Conservation (phyloP, 2,888 invertebrate species). For the Drosophila colorata region DNA sequence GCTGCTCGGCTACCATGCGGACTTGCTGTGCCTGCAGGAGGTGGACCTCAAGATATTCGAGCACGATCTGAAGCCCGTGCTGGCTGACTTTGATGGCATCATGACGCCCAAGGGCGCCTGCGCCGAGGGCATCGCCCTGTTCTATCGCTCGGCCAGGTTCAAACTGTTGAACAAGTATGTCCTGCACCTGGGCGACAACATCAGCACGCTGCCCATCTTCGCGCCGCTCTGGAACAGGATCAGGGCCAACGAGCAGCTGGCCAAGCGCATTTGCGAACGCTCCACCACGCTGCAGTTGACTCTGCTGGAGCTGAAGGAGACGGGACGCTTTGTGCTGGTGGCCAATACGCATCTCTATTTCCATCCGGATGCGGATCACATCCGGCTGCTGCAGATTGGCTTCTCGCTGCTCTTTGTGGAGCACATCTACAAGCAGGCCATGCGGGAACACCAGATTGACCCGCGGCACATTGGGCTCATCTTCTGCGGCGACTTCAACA, state of each 20-base stretch:
- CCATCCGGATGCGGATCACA: slow-evolving; percentile 95
- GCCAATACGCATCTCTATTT: slow-evolving; percentile 98
- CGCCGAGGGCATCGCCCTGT: slow-evolving; percentile 93
- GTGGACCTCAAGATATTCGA: slow-evolving; percentile 93
- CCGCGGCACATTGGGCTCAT: slow-evolving; percentile 88
- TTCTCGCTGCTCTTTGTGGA: slow-evolving; percentile 90
- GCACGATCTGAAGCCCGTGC: slow-evolving; percentile 88
- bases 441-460: slow-evolving; percentile 66
- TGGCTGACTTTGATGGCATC: slow-evolving; percentile 87
- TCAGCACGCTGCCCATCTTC: slow-evolving; percentile 87
- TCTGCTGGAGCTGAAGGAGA: slow-evolving; percentile 87
- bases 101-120: slow-evolving; percentile 90
- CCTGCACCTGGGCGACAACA: slow-evolving; percentile 88
- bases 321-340: slow-evolving; percentile 87
- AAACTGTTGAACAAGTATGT: slow-evolving; percentile 86
- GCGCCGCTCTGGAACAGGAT: slow-evolving; percentile 88
- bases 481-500: slow-evolving; percentile 97
- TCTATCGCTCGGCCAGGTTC: slow-evolving; percentile 90
- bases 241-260: slow-evolving; percentile 87
- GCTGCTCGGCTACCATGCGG: slow-evolving; percentile 92
- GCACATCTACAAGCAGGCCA: slow-evolving; percentile 85
- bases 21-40: slow-evolving; percentile 96
- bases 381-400: slow-evolving; percentile 93
- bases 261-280: slow-evolving; percentile 87
- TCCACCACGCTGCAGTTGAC: slow-evolving; percentile 88